Base-by-base conservation (phyloP, 2,797 vertebrate genomes). In the Glossophaga mutica region DNA sequence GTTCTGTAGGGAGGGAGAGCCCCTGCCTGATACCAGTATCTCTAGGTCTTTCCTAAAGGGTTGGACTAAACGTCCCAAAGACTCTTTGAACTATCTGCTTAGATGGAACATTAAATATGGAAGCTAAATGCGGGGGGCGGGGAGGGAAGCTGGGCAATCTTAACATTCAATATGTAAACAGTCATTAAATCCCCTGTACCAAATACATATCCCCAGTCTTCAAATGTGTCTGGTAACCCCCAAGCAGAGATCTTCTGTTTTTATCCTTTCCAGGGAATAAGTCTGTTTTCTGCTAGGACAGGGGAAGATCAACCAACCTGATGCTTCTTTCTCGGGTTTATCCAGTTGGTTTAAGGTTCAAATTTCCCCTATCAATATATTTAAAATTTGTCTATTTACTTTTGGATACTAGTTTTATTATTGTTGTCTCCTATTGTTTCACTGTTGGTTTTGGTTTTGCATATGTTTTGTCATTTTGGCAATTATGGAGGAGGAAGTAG, bases 271-370 rank as follows among this genome's bases (percentile, higher is more conserved):
- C 50, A 83, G 70, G 87, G 34, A 94, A 90, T 71, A 77, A 62
- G 52, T 44, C 26, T 94, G 16, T 83, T 94, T 89, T 92, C 46
- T 90, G 21, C 55, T 82, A 83, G 9, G 26, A 68, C 0, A 83
- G 21, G 70, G 71, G 32, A 91, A n/a, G 2, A 26, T 26, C 24
- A 86, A 19, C 26, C 48, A 84, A n/a, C n/a, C 34, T 24, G 42
- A 91, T 32, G 26, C 12, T 59, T 88, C 39, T 55, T 95, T 93
- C 71, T 92, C 50, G 94, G 39, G 3, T 95, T 82, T 89, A 85
- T 16, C 16, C 8, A 77, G n/a, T 6, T 89, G 37, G 19, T 68
- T 87, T 93, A 76, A 5, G 29, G 55, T 85, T 93, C 46, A 82
- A 32, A 34, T 81, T 73, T 88, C 39, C 92, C 39, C 21, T 70